A percentile compares a stretch with the other conserved stretches of the same genome.
Evolutionary conservation across 35 echinoderm and acorn worm species (phyloP).

Genomic region (Amphiura filiformis): DNA sequence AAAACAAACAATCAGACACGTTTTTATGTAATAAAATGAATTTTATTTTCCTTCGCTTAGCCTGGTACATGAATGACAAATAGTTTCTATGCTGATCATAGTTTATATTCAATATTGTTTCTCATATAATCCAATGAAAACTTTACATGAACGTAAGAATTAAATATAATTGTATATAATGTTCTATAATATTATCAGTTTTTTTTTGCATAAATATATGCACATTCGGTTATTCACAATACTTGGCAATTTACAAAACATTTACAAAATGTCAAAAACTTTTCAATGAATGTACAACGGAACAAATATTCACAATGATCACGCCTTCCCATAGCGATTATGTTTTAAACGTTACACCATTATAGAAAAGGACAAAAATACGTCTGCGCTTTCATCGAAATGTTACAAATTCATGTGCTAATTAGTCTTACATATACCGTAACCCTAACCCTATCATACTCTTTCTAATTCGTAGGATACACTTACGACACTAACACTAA

Average conservation of each 20-base stretch:
- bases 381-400: too few species aligned
- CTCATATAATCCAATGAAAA: neutral
- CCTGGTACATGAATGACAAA: neutral
- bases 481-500: too few species aligned
- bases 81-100: slow-evolving; percentile 2
- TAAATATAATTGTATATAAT: slow-evolving; percentile 3
- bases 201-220: neutral
- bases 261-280: neutral
- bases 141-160: slow-evolving; percentile 5
- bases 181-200: neutral
- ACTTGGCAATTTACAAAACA: slow-evolving; percentile 3
- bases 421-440: too few species aligned
- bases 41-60: neutral
- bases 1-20: too few species aligned
- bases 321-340: too few species aligned
- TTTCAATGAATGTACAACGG: neutral
- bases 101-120: neutral
- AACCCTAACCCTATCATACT: too few species aligned
- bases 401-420: too few species aligned
- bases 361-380: too few species aligned
- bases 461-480: too few species aligned
- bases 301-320: neutral
- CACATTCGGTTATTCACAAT: neutral
- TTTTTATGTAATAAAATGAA: neutral
- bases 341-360: too few species aligned